Conservation (phyloP, 1,140 invertebrate species). For the Papilio xuthus region DNA sequence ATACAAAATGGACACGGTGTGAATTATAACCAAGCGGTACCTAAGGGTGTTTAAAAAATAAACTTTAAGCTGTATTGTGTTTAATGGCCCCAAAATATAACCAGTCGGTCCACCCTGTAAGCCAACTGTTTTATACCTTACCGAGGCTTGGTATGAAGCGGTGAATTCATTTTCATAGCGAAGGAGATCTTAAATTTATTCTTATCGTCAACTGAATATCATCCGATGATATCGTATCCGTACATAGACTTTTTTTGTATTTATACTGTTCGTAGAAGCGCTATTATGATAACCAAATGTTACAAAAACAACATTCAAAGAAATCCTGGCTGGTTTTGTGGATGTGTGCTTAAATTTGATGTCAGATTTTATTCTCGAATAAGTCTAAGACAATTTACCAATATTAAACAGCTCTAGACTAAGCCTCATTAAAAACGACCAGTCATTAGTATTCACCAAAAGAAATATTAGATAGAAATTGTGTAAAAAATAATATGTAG, state of each 20-base stretch:
- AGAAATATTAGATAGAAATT: not conserved
- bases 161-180: slow-evolving; percentile 29
- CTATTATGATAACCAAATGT: not conserved
- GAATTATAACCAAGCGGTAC: too few relatives aligned
- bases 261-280: not conserved
- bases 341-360: not conserved
- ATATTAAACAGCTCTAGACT: too few relatives aligned
- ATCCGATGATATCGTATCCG: not conserved
- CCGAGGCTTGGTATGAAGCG: not conserved
- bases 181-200: not conserved
- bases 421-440: too few relatives aligned
- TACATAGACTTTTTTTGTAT: not conserved
- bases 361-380: too few relatives aligned
- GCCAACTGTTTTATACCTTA: slow-evolving; percentile 66
- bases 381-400: too few relatives aligned
- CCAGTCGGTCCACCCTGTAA: slow-evolving; percentile 59
- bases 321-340: not conserved
- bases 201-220: slow-evolving; percentile 11
- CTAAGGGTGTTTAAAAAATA: not conserved
- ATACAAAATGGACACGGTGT: too few relatives aligned
- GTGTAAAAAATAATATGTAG: too few relatives aligned
- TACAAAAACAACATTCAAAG: not conserved
- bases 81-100: slow-evolving; percentile 42
- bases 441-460: too few relatives aligned
- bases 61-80: not conserved